Conservation (phyloP, 2,797 vertebrate species). For the Peromyscus eremicus region DNA sequence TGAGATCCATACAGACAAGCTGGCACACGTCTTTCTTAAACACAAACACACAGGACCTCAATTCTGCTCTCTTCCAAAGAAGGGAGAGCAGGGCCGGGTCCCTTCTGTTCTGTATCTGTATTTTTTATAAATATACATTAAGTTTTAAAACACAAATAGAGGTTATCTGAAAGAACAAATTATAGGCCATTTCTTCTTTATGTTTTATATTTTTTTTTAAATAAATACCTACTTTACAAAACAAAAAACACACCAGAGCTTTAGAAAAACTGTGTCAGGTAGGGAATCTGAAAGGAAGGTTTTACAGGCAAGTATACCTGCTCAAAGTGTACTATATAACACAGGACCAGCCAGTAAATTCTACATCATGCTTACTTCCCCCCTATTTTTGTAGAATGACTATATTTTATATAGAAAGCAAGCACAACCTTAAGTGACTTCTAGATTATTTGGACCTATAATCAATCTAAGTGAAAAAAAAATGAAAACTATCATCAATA, state of each 20-base stretch:
- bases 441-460: constrained; percentile 5
- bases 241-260: neutral
- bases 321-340: neutral
- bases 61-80: constrained; percentile 45
- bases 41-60: constrained; percentile 26
- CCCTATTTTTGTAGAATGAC: constrained; percentile 39
- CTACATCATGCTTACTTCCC: neutral
- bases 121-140: constrained; percentile 53
- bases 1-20: neutral
- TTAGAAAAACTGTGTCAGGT: constrained; percentile 3
- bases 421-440: constrained; percentile 32
- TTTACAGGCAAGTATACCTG: neutral
- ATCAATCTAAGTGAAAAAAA: neutral
- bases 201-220: neutral
- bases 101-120: neutral
- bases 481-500: neutral
- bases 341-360: neutral
- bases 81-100: neutral
- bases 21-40: neutral
- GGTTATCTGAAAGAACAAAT: constrained; percentile 21
- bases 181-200: constrained; percentile 47
- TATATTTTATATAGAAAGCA: constrained; percentile 56
- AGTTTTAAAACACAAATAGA: neutral
- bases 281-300: neutral
- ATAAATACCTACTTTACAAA: constrained; percentile 5